phyloP scores from a whole-genome alignment of 2,797 vertebrate species.

The Varecia variegata region DNA sequence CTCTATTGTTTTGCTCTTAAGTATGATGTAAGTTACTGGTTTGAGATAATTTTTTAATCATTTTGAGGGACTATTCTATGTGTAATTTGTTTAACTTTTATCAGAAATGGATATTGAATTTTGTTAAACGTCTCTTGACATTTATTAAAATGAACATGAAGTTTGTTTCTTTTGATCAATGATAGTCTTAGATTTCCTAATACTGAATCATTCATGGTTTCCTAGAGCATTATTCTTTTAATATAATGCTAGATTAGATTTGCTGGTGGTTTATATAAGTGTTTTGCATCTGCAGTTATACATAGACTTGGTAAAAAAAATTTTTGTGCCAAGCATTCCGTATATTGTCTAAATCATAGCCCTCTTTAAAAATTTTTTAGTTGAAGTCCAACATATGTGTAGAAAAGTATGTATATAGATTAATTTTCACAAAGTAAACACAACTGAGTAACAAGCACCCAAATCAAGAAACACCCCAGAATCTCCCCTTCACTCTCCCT shows the following conservation, averaged over 20 bases:
- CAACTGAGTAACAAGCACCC: background rate
- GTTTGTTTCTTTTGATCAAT: slow-evolving; percentile 55
- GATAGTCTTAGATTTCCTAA: slow-evolving; percentile 62
- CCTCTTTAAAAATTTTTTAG: background rate
- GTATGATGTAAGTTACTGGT: slow-evolving; percentile 68
- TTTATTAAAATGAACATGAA: slow-evolving; percentile 45
- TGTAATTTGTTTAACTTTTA: slow-evolving; percentile 68
- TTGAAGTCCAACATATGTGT: background rate
- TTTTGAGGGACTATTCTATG: slow-evolving; percentile 24
- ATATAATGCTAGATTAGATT: slow-evolving; percentile 54
- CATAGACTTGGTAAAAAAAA: background rate
- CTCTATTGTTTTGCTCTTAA: slow-evolving; percentile 67
- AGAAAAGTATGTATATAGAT: background rate
- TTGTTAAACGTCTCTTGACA: slow-evolving; percentile 57
- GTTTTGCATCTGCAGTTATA: slow-evolving; percentile 43
- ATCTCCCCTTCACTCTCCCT: background rate
- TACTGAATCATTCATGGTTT: slow-evolving; percentile 56
- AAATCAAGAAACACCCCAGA: background rate
- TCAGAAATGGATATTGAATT: slow-evolving; percentile 69
- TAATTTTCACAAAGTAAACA: slow-evolving; percentile 20
- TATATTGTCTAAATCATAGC: background rate
- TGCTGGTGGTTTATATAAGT: slow-evolving; percentile 36
- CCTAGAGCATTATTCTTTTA: slow-evolving; percentile 40
- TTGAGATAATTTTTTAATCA: slow-evolving; percentile 61
- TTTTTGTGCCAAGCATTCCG: background rate